These are phyloP conservation scores for Meloidogyne exigua DNA, from an alignment of 1,140 invertebrate genomes.

Conservation along the genomic window DNA sequence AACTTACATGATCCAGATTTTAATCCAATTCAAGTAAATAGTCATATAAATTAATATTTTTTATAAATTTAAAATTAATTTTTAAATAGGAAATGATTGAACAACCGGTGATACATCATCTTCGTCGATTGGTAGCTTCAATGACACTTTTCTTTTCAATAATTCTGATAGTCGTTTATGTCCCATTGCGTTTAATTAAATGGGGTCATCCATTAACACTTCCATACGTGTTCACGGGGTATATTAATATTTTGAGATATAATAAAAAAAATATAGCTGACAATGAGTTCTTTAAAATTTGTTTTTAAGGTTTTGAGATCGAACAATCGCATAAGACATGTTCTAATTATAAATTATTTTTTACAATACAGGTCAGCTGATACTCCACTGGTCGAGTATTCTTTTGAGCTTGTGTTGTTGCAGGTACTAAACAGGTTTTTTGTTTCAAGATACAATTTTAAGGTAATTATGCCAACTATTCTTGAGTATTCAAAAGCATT, in stretches of 20 bases:
- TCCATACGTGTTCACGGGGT: constrained; percentile 80
- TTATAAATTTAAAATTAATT: constrained; percentile 57
- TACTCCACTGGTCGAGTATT: constrained; percentile 78
- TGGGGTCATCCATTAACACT: constrained; percentile 80
- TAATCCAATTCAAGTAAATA: constrained; percentile 74
- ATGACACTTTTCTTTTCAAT: constrained; percentile 86
- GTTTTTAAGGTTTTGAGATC: too few relatives aligned
- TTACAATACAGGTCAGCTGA: constrained; percentile 71
- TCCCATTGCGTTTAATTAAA: constrained; percentile 85
- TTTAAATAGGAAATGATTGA: constrained; percentile 82
- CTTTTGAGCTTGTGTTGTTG: constrained; percentile 85
- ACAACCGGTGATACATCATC: constrained; percentile 83
- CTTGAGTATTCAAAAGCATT: constrained; percentile 92
- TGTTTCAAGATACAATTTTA: constrained; percentile 16
- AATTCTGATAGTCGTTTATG: constrained; percentile 90
- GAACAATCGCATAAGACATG: too few relatives aligned
- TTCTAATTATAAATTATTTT: too few relatives aligned
- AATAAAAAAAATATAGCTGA: too few relatives aligned
- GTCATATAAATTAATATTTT: too few relatives aligned
- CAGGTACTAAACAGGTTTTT: constrained; percentile 69
- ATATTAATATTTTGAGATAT: neutral
- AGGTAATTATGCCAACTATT: constrained; percentile 88
- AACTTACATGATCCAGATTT: constrained; percentile 99
- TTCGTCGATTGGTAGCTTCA: constrained; percentile 83
- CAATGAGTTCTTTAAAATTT: too few relatives aligned